Conservation (phyloP, 2,113 vertebrate genomes). For the Hymenochirus boettgeri region DNA sequence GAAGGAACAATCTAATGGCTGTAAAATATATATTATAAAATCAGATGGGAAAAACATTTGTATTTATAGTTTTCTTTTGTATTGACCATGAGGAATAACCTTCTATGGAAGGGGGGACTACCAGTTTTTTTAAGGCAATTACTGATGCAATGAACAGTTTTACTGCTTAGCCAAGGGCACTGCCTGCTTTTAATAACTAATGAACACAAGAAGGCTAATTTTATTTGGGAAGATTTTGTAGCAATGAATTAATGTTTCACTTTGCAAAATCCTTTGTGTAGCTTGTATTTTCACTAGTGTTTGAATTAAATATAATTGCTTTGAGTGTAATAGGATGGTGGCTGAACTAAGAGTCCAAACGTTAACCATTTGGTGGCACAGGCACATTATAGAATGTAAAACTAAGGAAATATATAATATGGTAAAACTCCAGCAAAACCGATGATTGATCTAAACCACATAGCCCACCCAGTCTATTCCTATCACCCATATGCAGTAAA, state of each 20-base stretch:
- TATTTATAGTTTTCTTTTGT: no score
- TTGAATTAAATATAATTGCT: constrained; percentile 8
- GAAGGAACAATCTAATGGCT: constrained; percentile 13
- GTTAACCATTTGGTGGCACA: background rate
- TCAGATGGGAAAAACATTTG: no score
- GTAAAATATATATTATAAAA: background rate
- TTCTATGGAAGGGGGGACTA: background rate
- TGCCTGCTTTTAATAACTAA: constrained; percentile 38
- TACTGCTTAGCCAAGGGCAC: constrained; percentile 26
- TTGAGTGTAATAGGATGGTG: background rate
- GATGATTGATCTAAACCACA: constrained; percentile 21
- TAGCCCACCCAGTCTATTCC: constrained; percentile 24
- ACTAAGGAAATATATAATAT: constrained; percentile 2
- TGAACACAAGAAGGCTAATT: constrained; percentile 39
- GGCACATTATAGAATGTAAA: background rate
- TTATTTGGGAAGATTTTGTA: constrained; percentile 37
- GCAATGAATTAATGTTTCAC: constrained; percentile 29
- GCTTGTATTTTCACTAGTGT: constrained; percentile 15
- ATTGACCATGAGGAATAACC: no score
- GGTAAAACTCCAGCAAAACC: constrained; percentile 11
- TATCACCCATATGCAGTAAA: constrained; percentile 23
- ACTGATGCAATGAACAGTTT: constrained; percentile 30
- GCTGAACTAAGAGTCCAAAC: background rate
- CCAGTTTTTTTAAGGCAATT: constrained; percentile 30
- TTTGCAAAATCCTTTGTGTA: constrained; percentile 23